These are phyloP conservation scores for Periparus ater DNA, from an alignment of 2,797 vertebrate genomes.

Conservation along the genomic window DNA sequence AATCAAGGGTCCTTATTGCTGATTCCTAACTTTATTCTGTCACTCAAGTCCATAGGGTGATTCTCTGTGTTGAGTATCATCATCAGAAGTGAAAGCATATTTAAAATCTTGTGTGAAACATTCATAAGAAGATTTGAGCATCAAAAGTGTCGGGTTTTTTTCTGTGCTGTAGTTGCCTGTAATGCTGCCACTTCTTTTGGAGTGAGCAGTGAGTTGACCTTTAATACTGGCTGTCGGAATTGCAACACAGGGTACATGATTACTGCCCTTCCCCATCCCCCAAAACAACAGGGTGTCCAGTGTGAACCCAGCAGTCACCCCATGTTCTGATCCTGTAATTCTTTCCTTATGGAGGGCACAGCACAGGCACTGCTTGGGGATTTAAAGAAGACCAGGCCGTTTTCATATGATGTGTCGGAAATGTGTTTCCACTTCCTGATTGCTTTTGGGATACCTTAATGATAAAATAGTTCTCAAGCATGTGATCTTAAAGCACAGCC, in stretches of 20 bases:
- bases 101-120: background rate
- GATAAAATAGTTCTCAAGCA: background rate
- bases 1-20: background rate
- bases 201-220: slow-evolving; percentile 11
- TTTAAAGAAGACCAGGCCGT: slow-evolving; percentile 27
- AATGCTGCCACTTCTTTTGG: background rate
- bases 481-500: background rate
- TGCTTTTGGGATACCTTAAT: background rate
- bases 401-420: slow-evolving; percentile 32
- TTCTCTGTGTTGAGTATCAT: background rate
- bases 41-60: background rate
- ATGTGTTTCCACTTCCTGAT: slow-evolving; percentile 50
- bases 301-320: background rate
- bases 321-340: slow-evolving; percentile 57
- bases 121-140: background rate
- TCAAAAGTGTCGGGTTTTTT: background rate
- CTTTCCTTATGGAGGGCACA: slow-evolving; percentile 43
- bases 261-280: background rate
- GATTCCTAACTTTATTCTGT: background rate
- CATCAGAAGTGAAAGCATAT: background rate
- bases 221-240: slow-evolving; percentile 44
- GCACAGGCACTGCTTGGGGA: background rate
- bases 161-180: background rate
- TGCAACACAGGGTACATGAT: background rate
- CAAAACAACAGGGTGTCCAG: slow-evolving; percentile 8